phyloP scores from a whole-genome alignment of 1,140 invertebrate genomes.

The Triops longicaudatus region DNA sequence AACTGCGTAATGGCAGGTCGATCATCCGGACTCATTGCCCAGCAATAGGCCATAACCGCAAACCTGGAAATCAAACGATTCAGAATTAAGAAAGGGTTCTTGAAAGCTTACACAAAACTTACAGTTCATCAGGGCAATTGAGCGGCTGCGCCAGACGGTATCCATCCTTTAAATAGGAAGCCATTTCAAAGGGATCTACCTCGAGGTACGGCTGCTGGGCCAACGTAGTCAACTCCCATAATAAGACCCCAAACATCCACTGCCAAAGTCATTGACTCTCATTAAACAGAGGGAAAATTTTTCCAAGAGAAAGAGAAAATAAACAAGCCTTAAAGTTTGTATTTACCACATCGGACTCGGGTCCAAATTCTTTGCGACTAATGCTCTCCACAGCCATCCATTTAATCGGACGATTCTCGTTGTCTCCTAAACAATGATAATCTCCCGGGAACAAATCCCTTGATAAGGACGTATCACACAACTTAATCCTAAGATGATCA shows the following conservation, averaged over 20 bases:
- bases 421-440: constrained; percentile 90
- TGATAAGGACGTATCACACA: constrained; percentile 83
- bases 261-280: constrained; percentile 41
- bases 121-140: constrained; percentile 92
- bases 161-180: constrained; percentile 72
- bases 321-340: background rate
- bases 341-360: constrained; percentile 78
- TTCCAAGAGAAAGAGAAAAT: constrained; percentile 29
- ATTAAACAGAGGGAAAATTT: background rate
- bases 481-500: constrained; percentile 75
- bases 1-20: constrained; percentile 79
- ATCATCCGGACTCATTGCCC: constrained; percentile 66
- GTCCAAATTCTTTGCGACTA: constrained; percentile 70
- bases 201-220: constrained; percentile 79
- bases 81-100: background rate
- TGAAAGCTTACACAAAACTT: constrained; percentile 42
- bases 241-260: constrained; percentile 88
- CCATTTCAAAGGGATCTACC: constrained; percentile 85
- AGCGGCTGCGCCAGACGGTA: constrained; percentile 80
- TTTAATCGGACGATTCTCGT: constrained; percentile 89
- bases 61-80: constrained; percentile 50
- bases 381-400: constrained; percentile 89
- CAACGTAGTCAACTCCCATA: constrained; percentile 89
- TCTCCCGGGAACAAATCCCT: constrained; percentile 88
- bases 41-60: constrained; percentile 84